Base-by-base conservation (phyloP, 2,888 invertebrate species). In the Epirrhoe tristata region DNA sequence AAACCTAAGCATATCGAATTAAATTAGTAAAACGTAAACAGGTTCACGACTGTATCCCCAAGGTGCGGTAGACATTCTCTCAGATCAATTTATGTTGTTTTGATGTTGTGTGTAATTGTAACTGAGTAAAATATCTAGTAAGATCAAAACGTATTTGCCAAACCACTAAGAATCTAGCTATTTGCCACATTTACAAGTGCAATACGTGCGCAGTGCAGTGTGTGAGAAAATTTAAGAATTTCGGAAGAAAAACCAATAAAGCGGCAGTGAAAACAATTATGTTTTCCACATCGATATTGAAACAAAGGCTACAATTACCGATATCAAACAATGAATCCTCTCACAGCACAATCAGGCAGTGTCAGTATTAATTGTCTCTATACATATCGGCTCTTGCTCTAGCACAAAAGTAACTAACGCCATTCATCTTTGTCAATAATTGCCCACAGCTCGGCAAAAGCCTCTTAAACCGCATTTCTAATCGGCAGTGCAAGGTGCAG, bases 301-400 rank as follows among this genome's bases (percentile, higher is more conserved):
- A 69, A 66, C 69, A 69, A 69, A 65, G 58, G 58, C 58, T 51
- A 31, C 54, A 61, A 64, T 61, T 61, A 53, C 57, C 39, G 50
- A 61, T 63, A 53, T 51, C 16, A 58, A 58, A 64, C 68, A 68
- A 64, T 64, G 61, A 54, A 64, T 58, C 55, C 52, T 63, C 58
- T 58, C 55, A 31, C 56, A 50, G 58, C 54, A 12, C 32, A 56
- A 62, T 56, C 52, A 59, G 36, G 14, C 17, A 66, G 71, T 75
- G 71, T 60, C 58, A 39, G 48, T 39, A n/a, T n/a, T 58, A 46
- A 17, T 57, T 52, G 57, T 53, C 17, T 7, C 14, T 57, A 24
- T 24, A 46, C 7, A 52, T 31, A 6, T 10, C 56, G 58, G 46
- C 32, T 34, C 5, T 32, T 52, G 39, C 16, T 31, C 24, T 52